Conservation (phyloP, 2,888 invertebrate species). For the Papilio protenor region DNA sequence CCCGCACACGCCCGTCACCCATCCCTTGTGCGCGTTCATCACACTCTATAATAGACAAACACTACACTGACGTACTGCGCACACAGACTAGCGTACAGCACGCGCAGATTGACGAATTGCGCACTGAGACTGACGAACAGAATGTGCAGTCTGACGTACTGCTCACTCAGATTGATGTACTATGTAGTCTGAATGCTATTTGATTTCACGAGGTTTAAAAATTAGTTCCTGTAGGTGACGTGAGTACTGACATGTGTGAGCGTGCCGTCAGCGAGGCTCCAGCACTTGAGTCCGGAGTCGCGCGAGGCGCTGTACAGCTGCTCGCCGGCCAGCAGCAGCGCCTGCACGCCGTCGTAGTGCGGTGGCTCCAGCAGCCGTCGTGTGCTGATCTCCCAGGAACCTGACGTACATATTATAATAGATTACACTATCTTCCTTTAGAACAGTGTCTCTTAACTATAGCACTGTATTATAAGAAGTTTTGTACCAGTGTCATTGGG, state of each 20-base stretch:
- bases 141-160: no score
- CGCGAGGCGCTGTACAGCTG: constrained; percentile 92
- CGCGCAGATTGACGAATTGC: no score
- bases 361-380: constrained; percentile 90
- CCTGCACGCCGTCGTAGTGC: constrained; percentile 95
- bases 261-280: constrained; percentile 87
- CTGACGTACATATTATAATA: constrained; percentile 50
- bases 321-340: constrained; percentile 87
- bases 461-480: neutral
- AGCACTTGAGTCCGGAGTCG: constrained; percentile 94
- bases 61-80: neutral
- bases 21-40: constrained; percentile 94
- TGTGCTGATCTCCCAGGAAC: constrained; percentile 78
- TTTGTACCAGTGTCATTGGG: constrained; percentile 71
- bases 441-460: constrained; percentile 48
- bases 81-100: no score
- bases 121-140: no score
- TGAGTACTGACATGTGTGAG: constrained; percentile 78
- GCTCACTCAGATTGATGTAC: no score
- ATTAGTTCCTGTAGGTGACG: neutral
- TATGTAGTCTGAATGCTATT: neutral
- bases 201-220: neutral
- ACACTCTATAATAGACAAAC: constrained; percentile 68
- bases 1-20: constrained; percentile 89
- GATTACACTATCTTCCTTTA: neutral